Evolutionary conservation across 1,140 invertebrate species (phyloP).

Genomic region (Aphelinus atriplicis): DNA sequence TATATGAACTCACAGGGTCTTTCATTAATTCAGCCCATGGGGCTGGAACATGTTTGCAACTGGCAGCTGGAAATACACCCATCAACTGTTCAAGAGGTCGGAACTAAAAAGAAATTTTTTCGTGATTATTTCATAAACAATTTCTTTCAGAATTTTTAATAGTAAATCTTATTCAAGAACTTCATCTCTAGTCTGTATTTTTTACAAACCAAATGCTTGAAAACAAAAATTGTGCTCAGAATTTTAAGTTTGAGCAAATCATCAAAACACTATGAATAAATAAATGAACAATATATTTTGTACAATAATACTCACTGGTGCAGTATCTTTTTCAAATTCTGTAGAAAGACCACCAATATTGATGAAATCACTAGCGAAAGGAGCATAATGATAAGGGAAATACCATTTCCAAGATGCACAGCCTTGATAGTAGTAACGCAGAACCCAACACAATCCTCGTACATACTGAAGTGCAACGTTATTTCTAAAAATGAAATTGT

Average conservation of each 20-base stretch:
- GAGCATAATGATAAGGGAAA: slow-evolving; percentile 99
- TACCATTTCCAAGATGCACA: slow-evolving; percentile 99
- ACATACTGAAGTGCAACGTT: slow-evolving; percentile 95
- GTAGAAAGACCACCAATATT: slow-evolving; percentile 88
- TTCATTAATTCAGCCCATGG: slow-evolving; percentile 96
- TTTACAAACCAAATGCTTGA: neutral
- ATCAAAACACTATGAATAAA: neutral
- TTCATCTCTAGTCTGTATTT: neutral
- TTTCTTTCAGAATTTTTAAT: no score
- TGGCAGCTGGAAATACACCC: slow-evolving; percentile 99
- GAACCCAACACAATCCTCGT: slow-evolving; percentile 95
- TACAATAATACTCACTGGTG: slow-evolving; percentile 75
- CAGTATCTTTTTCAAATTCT: slow-evolving; percentile 87
- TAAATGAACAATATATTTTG: neutral
- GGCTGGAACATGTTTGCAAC: slow-evolving; percentile 89
- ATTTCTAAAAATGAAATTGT: slow-evolving; percentile 67
- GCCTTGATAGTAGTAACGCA: slow-evolving; percentile 99
- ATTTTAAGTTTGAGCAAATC: slow-evolving; percentile 21
- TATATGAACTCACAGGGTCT: slow-evolving; percentile 77
- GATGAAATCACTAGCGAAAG: slow-evolving; percentile 99
- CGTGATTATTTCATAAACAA: no score
- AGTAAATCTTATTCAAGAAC: no score
- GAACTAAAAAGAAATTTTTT: slow-evolving; percentile 73
- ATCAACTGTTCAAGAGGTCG: slow-evolving; percentile 98
- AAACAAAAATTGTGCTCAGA: neutral